Conservation (phyloP, 2,888 invertebrate genomes). For the Drosophila paranaensis region DNA sequence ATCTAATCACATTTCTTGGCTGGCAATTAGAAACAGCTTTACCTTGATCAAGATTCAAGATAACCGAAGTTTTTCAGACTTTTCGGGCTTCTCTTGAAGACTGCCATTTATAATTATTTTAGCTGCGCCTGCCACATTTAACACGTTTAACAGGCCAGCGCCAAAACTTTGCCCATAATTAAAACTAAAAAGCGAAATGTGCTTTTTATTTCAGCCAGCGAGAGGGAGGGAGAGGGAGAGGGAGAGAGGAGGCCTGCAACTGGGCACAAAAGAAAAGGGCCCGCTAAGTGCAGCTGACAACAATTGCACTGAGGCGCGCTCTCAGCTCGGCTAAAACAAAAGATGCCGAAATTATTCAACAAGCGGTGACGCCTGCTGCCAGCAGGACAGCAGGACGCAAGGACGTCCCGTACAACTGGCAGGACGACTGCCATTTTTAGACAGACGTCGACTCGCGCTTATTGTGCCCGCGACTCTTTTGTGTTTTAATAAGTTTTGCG, state of each 20-base stretch:
- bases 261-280: constrained; percentile 34
- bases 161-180: constrained; percentile 69
- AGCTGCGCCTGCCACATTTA: constrained; percentile 47
- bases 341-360: constrained; percentile 72
- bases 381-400: constrained; percentile 9
- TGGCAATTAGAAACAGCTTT: constrained; percentile 2
- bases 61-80: background rate
- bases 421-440: constrained; percentile 46
- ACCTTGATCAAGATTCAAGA: background rate
- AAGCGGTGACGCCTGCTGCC: constrained; percentile 63
- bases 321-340: constrained; percentile 53
- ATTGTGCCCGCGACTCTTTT: constrained; percentile 46
- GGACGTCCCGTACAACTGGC: constrained; percentile 29
- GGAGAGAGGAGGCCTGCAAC: background rate
- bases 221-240: background rate
- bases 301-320: constrained; percentile 58
- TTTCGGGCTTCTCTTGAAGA: constrained; percentile 1
- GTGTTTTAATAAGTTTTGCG: constrained; percentile 73
- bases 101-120: constrained; percentile 63
- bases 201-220: constrained; percentile 51
- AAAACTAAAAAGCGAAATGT: constrained; percentile 69
- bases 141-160: constrained; percentile 65
- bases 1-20: constrained; percentile 4
- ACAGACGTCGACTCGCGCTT: constrained; percentile 33
- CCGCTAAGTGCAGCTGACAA: constrained; percentile 69